Evolutionary conservation across 2,113 vertebrate genomes (phyloP), one percentile per base, ranked within the genome.

Genomic region (Zapornia atra): DNA sequence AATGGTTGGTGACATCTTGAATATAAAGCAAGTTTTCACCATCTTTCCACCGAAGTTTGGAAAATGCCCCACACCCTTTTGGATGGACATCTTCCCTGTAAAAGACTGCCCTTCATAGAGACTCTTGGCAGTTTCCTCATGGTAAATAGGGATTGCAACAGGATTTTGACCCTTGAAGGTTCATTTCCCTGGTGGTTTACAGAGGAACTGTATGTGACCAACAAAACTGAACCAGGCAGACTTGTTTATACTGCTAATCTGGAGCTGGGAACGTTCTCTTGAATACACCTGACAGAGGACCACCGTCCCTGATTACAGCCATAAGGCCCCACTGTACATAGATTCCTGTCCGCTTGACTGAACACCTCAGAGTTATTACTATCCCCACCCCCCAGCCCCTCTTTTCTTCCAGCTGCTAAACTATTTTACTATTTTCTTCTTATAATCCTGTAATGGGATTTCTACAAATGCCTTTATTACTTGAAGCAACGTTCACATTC

Each of bases 361-460:
- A 86, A 26, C 79, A 57, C 33, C 48, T n/a, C 10, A 28, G 51
- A 59, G 22, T 73, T 93, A 73, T 44, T 95, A 90, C 53, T 82
- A 81, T 75, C 26, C 11, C 6, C 46, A 21, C 8, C 17, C 6
- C 0, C 0, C 2, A 24, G 53, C 33, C 2, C 28, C 61, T 29
- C 21, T 68, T 66, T 90, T 86, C 63, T 63, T 46, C 75, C 65
- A 82, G 57, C 65, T 93, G 44, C 80, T 95, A 28, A 95, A 88
- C 86, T 96, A 70, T 91, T 96, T 95, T 93, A 88, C 86, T 96
- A 70, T 92, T 96, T 95, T 93, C 92, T 93, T 92, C 72, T 87
- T 31, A 6, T 96, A 96, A 97, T 95, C 94, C 87, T 75, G 38
- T 97, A 92, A 97, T 61, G 88, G 88, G 95, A 95, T 97, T 96